phyloP scores from a whole-genome alignment of 2,113 vertebrate genomes.

The Porphyrio hochstetteri region DNA sequence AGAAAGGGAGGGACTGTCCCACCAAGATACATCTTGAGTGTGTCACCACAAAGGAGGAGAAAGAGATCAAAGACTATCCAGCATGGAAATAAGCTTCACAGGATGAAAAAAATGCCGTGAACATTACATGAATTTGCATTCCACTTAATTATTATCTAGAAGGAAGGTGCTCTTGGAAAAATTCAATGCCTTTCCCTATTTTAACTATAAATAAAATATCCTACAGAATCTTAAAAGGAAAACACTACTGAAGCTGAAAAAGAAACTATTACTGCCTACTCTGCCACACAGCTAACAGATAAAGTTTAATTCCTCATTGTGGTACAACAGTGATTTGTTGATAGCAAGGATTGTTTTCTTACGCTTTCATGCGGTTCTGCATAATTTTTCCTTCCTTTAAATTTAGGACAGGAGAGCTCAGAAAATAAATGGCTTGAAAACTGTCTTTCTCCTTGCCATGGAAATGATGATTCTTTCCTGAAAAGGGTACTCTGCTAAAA shows the following conservation, averaged over 20 bases:
- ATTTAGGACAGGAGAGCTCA: not conserved
- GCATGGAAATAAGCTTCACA: not conserved
- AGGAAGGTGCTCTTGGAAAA: not conserved
- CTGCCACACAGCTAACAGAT: not conserved
- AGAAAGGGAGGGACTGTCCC: not conserved
- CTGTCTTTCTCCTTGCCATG: not conserved
- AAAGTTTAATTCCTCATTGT: not conserved
- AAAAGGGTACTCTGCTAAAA: conserved; percentile 19
- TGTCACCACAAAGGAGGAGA: not conserved
- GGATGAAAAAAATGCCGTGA: not conserved
- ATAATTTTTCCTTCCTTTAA: not conserved
- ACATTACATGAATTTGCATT: not conserved
- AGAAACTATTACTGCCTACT: not conserved
- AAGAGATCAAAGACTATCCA: not conserved
- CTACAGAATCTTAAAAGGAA: not conserved
- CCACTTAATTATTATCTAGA: not conserved
- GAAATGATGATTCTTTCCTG: not conserved
- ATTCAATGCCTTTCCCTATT: not conserved
- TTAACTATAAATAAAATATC: not conserved
- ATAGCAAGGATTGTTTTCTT: not conserved
- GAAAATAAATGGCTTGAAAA: not conserved
- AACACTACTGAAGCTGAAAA: not conserved
- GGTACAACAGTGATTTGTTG: not conserved
- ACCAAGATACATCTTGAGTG: not conserved
- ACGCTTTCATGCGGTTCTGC: not conserved